Conservation (phyloP, 2,797 vertebrate genomes). For the Pogonophryne albipinna region DNA sequence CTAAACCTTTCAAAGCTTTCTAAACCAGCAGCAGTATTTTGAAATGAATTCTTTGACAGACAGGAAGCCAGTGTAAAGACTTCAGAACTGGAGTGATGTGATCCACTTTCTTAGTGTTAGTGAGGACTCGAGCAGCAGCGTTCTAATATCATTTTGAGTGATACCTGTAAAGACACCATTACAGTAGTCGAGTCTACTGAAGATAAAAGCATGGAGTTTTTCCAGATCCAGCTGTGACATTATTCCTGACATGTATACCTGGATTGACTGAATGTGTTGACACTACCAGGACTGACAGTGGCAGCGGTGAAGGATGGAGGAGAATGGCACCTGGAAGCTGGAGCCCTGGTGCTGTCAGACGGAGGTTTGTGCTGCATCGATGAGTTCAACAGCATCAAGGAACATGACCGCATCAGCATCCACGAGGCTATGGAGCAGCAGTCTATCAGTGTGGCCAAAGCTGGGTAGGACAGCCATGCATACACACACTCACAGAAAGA, state of each 20-base stretch:
- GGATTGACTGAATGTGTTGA: not conserved
- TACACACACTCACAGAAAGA: not conserved
- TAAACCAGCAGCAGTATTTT: no score
- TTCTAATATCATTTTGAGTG: no score
- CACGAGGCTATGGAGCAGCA: conserved; percentile 99
- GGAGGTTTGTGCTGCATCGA: conserved; percentile 98
- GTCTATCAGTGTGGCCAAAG: conserved; percentile 97
- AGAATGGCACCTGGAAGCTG: conserved; percentile 97
- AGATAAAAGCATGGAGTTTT: no score
- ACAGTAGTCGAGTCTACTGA: no score
- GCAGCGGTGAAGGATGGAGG: conserved; percentile 96
- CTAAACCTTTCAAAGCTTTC: no score
- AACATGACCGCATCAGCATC: conserved; percentile 96
- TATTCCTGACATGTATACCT: no score
- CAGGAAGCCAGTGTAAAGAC: no score
- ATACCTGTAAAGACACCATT: not conserved
- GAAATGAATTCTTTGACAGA: no score
- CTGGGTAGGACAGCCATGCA: conserved; percentile 86
- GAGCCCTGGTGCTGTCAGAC: conserved; percentile 95
- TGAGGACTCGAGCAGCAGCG: no score
- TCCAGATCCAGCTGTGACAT: no score
- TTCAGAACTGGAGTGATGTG: no score
- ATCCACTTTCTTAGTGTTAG: no score
- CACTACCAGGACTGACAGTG: conserved; percentile 91
- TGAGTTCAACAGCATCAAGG: conserved; percentile 97